These are phyloP conservation scores for Hypotaenidia philippensis DNA, from an alignment of 2,797 vertebrate genomes.

Conservation along the genomic window DNA sequence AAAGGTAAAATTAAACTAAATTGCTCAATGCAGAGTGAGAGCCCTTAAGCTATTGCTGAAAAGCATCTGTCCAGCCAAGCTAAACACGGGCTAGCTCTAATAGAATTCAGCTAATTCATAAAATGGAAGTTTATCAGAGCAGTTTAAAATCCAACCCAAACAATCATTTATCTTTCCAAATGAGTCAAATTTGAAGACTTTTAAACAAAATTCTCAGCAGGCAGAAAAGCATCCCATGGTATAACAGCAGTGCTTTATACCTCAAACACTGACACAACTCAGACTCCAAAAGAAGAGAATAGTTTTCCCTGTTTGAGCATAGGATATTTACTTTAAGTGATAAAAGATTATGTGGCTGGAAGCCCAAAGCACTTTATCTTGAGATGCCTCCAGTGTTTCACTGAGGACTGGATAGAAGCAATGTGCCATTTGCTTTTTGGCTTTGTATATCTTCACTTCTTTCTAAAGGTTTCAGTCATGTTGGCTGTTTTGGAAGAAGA, in stretches of 20 bases:
- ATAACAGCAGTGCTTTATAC: neutral
- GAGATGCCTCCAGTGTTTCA: conserved; percentile 34
- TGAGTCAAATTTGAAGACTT: neutral
- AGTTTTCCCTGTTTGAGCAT: conserved; percentile 11
- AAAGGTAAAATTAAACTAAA: conserved; percentile 64
- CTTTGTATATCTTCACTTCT: conserved; percentile 8
- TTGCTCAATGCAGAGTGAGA: conserved; percentile 34
- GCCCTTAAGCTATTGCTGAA: conserved; percentile 32
- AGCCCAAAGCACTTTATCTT: conserved; percentile 72
- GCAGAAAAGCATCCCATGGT: neutral
- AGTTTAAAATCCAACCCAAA: conserved; percentile 54
- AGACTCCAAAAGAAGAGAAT: neutral
- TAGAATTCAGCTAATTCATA: conserved; percentile 29
- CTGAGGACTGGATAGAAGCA: conserved; percentile 53
- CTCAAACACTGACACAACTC: neutral
- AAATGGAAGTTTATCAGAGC: conserved; percentile 22
- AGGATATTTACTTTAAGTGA: conserved; percentile 59
- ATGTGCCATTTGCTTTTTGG: conserved; percentile 57
- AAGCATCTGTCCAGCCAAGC: neutral
- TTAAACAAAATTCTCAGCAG: conserved; percentile 1
- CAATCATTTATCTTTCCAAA: conserved; percentile 41
- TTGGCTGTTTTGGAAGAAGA: conserved; percentile 14
- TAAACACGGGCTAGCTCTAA: neutral
- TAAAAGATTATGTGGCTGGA: conserved; percentile 62
- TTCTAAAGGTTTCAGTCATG: neutral